These are phyloP conservation scores for Forbesichthys papilliferus DNA, from an alignment of 2,113 vertebrate genomes.

Conservation along the genomic window DNA sequence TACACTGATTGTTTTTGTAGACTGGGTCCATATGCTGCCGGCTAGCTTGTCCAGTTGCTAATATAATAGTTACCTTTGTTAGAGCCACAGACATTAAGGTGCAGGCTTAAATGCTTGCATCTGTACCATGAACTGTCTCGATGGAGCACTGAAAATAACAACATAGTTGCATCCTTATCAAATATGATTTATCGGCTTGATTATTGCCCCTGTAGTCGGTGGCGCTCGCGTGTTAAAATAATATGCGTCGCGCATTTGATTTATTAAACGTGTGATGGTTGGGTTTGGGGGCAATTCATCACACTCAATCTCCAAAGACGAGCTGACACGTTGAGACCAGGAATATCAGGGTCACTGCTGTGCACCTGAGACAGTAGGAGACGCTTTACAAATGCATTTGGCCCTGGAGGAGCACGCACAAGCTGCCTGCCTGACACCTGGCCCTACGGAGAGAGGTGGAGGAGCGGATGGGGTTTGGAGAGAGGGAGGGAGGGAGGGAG, in stretches of 20 bases:
- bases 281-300: slow-evolving; percentile 73
- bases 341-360: slow-evolving; percentile 70
- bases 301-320: slow-evolving; percentile 73
- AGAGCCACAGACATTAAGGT: slow-evolving; percentile 17
- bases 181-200: slow-evolving; percentile 76
- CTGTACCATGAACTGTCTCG: slow-evolving; percentile 53
- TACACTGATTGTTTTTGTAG: slow-evolving; percentile 45
- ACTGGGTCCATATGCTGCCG: slow-evolving; percentile 56
- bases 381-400: slow-evolving; percentile 61
- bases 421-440: slow-evolving; percentile 31
- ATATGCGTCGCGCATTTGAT: slow-evolving; percentile 70
- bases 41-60: slow-evolving; percentile 45
- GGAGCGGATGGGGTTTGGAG: neutral
- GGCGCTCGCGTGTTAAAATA: slow-evolving; percentile 60
- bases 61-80: slow-evolving; percentile 31
- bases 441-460: slow-evolving; percentile 32
- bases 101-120: slow-evolving; percentile 30
- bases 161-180: slow-evolving; percentile 61
- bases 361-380: slow-evolving; percentile 47
- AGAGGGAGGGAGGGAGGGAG: slow-evolving; percentile 21
- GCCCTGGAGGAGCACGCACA: slow-evolving; percentile 56
- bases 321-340: slow-evolving; percentile 57
- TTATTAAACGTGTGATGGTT: slow-evolving; percentile 72
- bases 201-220: slow-evolving; percentile 56
- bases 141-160: slow-evolving; percentile 60